phyloP scores from a whole-genome alignment of 2,113 vertebrate species.

The Tenebrosternarchus preto region DNA sequence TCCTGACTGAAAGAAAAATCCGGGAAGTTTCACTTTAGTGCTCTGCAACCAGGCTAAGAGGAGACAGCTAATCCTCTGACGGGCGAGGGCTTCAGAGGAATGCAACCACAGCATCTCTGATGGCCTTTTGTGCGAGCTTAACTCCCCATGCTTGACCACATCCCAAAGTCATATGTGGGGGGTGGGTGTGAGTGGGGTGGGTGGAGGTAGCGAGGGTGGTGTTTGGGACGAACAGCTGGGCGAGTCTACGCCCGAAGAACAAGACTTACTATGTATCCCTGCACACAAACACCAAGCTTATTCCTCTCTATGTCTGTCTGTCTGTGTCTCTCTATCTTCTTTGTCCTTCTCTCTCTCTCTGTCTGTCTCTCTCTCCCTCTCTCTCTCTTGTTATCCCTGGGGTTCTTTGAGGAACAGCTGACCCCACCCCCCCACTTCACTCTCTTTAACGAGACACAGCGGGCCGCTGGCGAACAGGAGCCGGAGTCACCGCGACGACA shows the following conservation, averaged over 20 bases:
- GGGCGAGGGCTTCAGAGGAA: slow-evolving; percentile 26
- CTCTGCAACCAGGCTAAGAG: slow-evolving; percentile 9
- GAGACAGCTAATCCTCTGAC: not conserved
- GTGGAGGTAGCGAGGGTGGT: not conserved
- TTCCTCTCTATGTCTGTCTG: not conserved
- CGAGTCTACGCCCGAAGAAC: not conserved
- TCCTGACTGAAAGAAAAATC: no score
- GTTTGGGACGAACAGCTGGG: slow-evolving; percentile 20
- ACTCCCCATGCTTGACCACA: not conserved
- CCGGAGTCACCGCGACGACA: slow-evolving; percentile 26
- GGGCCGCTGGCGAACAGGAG: slow-evolving; percentile 5
- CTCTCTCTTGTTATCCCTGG: not conserved
- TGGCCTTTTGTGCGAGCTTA: not conserved
- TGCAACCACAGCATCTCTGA: slow-evolving; percentile 2
- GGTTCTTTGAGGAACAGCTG: slow-evolving; percentile 26
- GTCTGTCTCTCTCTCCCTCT: slow-evolving; percentile 4
- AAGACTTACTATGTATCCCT: not conserved
- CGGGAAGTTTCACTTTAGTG: not conserved
- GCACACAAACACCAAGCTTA: not conserved
- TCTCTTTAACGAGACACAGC: slow-evolving; percentile 31
- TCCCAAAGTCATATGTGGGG: not conserved
- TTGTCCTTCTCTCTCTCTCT: not conserved
- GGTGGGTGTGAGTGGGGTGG: not conserved
- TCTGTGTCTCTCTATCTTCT: slow-evolving; percentile 19
- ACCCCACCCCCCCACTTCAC: slow-evolving; percentile 15